Evolutionary conservation across 2,113 vertebrate genomes (phyloP), one percentile per base, ranked within the genome.

Genomic region (Erinaceus europaeus): DNA sequence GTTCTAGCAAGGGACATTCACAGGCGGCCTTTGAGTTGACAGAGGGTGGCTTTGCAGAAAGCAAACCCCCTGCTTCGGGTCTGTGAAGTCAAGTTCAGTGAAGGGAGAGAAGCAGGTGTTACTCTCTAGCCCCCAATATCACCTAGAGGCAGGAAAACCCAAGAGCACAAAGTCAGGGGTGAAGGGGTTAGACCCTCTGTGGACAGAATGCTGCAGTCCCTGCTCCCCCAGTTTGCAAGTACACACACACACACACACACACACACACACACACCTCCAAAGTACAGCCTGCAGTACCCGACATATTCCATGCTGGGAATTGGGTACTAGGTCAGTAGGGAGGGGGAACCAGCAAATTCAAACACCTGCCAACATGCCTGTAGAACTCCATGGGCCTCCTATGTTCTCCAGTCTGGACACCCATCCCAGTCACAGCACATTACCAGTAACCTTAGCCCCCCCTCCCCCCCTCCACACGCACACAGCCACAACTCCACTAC

Each of bases 11-110:
- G 78, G 67, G 88, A 82, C 34, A 71, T 36, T 88, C 90, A 73
- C 34, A 88, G 75, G 64, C 36, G 20, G 82, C 91, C 92, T 95
- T 95, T 93, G 74, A 91, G 89, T 78, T 74, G 82, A 82, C 12
- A 0, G 50, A 81, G 42, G 40, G 75, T 69, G 71, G 68, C 91
- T 95, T 87, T 80, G 74, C 72, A 65, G 91, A 65, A 40, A 73
- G 80, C 77, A 34, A 68, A 61, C 12, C 25, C 17, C 14, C 2
- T n/a, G 13, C 18, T 59, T 86, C 0, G 0, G 67, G 46, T 86
- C 68, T 55, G 46, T 48, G 46, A 69, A 2, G 65, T 74, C 73
- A 27, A 32, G 62, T 64, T 68, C 34, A 2, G 72, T 1, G 15
- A 75, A 75, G 64, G 42, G 20, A 3, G 48, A 84, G 34, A 78